Conservation (phyloP, 2,113 vertebrate species). For the Litocranius walleri region DNA sequence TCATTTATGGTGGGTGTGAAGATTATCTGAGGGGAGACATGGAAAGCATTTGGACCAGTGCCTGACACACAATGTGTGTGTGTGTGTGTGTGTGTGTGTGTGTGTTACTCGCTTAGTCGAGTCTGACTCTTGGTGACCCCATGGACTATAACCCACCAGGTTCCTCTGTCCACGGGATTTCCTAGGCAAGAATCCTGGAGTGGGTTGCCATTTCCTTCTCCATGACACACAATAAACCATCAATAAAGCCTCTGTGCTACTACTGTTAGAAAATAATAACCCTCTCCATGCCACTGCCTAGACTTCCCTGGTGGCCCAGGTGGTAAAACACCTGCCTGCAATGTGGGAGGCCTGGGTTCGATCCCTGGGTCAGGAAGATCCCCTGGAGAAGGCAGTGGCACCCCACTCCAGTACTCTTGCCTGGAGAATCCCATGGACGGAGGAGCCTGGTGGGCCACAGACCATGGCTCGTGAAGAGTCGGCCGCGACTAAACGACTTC, state of each 20-base stretch:
- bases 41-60: background rate
- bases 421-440: no score
- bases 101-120: background rate
- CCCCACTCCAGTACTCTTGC: no score
- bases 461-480: rapidly evolving
- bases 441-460: no score
- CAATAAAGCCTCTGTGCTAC: background rate
- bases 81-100: background rate
- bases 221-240: background rate
- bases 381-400: no score
- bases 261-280: background rate
- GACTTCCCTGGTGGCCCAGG: no score
- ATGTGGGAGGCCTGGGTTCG: no score
- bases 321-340: no score
- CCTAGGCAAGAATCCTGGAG: background rate
- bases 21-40: background rate
- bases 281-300: background rate
- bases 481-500: no score
- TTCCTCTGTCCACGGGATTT: background rate
- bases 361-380: no score
- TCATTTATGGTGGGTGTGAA: background rate
- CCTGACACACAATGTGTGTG: background rate
- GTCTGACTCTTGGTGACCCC: background rate
- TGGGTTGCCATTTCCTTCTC: background rate
- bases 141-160: background rate